These are phyloP conservation scores for Monochamus alternatus DNA, from an alignment of 2,888 invertebrate species.

Conservation along the genomic window DNA sequence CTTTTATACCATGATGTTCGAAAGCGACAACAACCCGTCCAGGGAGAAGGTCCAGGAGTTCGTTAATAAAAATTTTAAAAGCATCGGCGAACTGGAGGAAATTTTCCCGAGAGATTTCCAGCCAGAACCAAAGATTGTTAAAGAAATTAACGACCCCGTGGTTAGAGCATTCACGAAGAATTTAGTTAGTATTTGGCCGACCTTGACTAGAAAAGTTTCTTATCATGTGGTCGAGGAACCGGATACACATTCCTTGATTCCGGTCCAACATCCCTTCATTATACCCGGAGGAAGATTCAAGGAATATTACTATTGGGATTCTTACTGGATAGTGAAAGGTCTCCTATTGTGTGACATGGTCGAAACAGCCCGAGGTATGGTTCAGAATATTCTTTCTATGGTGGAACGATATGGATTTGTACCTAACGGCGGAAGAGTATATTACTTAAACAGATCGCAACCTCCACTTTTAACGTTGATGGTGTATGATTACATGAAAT, in stretches of 20 bases:
- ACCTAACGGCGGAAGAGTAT: constrained; percentile 82
- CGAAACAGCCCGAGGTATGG: constrained; percentile 81
- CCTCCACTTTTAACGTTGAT: constrained; percentile 1
- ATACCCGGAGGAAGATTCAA: constrained; percentile 82
- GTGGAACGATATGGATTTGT: constrained; percentile 80
- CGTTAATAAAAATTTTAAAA: not conserved
- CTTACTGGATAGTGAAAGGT: constrained; percentile 87
- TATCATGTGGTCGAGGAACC: constrained; percentile 72
- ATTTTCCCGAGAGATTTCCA: constrained; percentile 77
- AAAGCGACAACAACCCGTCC: not conserved
- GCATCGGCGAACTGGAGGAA: constrained; percentile 72
- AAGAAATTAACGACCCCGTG: constrained; percentile 76
- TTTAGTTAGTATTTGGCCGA: constrained; percentile 77
- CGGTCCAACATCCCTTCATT: constrained; percentile 75
- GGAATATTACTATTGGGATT: constrained; percentile 90
- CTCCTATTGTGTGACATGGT: constrained; percentile 84
- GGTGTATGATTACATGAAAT: not conserved
- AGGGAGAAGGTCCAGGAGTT: not conserved
- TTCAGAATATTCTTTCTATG: constrained; percentile 82
- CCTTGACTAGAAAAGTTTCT: constrained; percentile 76
- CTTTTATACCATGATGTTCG: not conserved
- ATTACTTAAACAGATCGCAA: constrained; percentile 1
- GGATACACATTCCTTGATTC: constrained; percentile 66
- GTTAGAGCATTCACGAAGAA: constrained; percentile 75
- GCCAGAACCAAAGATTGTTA: constrained; percentile 75